A percentile compares a stretch with the other conserved stretches of the same genome.
phyloP scores from a whole-genome alignment of 1,140 invertebrate genomes.

The Calephelis virginiensis region DNA sequence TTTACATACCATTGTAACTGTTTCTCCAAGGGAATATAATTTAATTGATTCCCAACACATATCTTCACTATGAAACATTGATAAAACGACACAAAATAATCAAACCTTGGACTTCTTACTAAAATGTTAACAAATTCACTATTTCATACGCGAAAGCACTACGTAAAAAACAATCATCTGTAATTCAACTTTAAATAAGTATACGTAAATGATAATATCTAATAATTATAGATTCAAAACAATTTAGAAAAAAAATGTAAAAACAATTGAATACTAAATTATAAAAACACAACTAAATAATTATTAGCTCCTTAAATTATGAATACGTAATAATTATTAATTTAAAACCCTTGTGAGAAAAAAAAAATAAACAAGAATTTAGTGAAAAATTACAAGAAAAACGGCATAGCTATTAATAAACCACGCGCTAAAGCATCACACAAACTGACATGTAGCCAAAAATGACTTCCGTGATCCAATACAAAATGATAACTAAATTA shows the following conservation, averaged over 20 bases:
- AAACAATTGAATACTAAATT: too few relatives aligned
- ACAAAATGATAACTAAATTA: not conserved
- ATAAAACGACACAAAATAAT: not conserved
- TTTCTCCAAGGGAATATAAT: not conserved
- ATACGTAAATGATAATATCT: too few relatives aligned
- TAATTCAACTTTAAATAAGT: too few relatives aligned
- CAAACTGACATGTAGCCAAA: not conserved
- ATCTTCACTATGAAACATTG: not conserved
- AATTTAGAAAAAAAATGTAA: too few relatives aligned
- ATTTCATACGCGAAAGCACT: not conserved
- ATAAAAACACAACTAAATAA: too few relatives aligned
- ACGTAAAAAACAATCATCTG: not conserved
- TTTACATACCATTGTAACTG: not conserved
- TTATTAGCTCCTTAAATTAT: too few relatives aligned
- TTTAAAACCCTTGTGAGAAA: too few relatives aligned
- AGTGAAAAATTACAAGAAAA: not conserved
- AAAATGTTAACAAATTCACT: too few relatives aligned
- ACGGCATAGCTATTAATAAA: not conserved
- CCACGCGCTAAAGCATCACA: not conserved
- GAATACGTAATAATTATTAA: too few relatives aligned
- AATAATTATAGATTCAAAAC: too few relatives aligned
- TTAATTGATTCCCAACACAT: slow-evolving; percentile 3
- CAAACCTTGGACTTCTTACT: too few relatives aligned
- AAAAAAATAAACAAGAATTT: not conserved
- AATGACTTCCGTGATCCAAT: not conserved